Base-by-base conservation (phyloP, 2,113 vertebrate genomes). In the Hippocampus zosterae region DNA sequence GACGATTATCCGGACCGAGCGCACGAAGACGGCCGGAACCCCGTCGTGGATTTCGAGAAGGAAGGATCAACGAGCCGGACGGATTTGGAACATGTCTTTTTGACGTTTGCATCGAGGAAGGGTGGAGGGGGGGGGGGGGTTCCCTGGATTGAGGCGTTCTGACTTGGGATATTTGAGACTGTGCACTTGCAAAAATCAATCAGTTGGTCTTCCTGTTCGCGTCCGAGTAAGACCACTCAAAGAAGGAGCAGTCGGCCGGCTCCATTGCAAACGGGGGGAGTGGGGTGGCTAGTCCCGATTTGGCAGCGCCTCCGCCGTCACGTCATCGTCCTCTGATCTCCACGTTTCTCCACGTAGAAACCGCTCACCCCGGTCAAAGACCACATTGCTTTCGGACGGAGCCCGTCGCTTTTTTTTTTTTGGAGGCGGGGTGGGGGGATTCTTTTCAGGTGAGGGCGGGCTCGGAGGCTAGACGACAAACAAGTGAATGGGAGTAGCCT, bases 401-500 rank as follows among this genome's bases (percentile, higher is more conserved):
- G 33, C 5, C 5, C 33, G 5, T 4, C 37, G 44, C 62, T 44
- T 42, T 42, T 21, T 52, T 33, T 12, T 11, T 13, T 41, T 40
- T n/a, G n/a, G 16, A 37, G 25, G 25, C 1, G 25, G 25, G 25
- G 25, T 2, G 25, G 25, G 25, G 25, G 25, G 25, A 2, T 67
- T 33, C 19, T 19, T 33, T 50, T 29, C 2, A 23, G 46, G 44
- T 9, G 27, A 23, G 44, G 13, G 64, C 8, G 25, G 61, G 70
- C 65, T 67, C 65, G 55, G 79, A 33, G 57, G 57, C 80, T 76
- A 79, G 78, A 84, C 83, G 81, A 77, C 84, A 74, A 81, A 71
- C 80, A 81, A 84, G 81, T 88, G 85, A 76, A 85, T 73, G 88
- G 88, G 89, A 88, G 90, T 85, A 86, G 82, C 82, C 89, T 81